Evolutionary conservation across 2,113 vertebrate species (phyloP).

Genomic region (Nematolebias whitei): DNA sequence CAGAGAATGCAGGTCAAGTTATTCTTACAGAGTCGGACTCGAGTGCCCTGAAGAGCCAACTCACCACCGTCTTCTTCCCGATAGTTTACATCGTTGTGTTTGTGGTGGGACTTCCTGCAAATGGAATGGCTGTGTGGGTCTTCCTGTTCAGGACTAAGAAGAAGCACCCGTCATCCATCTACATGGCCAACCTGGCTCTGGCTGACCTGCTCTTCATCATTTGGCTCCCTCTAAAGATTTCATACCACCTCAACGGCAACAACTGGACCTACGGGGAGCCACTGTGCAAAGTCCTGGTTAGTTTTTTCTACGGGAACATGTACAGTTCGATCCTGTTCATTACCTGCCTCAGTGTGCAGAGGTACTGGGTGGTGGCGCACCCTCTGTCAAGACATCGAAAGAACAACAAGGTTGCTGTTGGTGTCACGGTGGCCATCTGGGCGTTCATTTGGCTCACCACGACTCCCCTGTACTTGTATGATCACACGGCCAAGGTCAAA

Average conservation of each 20-base stretch:
- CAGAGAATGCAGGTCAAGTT: accelerated
- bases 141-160: slow-evolving; percentile 91
- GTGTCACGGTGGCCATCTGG: slow-evolving; percentile 85
- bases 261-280: slow-evolving; percentile 89
- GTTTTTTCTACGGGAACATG: slow-evolving; percentile 97
- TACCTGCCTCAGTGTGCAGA: slow-evolving; percentile 91
- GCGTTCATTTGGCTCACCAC: slow-evolving; percentile 83
- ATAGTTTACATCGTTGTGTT: slow-evolving; percentile 87
- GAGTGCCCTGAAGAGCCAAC: slow-evolving; percentile 82
- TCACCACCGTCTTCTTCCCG: slow-evolving; percentile 90
- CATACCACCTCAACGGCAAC: slow-evolving; percentile 91
- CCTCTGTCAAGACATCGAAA: slow-evolving; percentile 85
- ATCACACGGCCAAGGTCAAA: slow-evolving; percentile 82
- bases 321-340: slow-evolving; percentile 96
- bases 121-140: slow-evolving; percentile 90
- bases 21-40: neutral
- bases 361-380: slow-evolving; percentile 93
- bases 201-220: slow-evolving; percentile 91
- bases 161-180: slow-evolving; percentile 87
- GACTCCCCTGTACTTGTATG: slow-evolving; percentile 86
- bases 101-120: slow-evolving; percentile 86
- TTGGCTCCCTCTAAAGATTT: slow-evolving; percentile 91
- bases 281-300: slow-evolving; percentile 89
- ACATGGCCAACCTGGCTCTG: slow-evolving; percentile 93
- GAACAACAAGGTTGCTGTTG: slow-evolving; percentile 83